Base-by-base conservation (phyloP, 2,888 invertebrate species). In the Tenthredo amoena region DNA sequence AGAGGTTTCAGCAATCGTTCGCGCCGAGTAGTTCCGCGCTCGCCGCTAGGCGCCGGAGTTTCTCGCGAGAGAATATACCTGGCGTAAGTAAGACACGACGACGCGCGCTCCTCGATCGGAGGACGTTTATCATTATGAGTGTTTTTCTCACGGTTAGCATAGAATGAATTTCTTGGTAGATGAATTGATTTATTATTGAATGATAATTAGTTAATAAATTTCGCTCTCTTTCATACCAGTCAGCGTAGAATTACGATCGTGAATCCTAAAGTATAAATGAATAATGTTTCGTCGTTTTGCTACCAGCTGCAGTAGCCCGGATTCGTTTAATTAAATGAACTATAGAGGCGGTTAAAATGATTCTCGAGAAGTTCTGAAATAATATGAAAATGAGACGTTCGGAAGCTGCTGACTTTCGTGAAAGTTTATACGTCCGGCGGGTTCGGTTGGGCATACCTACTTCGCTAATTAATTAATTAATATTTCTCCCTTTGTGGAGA, bases 381-480 rank as follows among this genome's bases (percentile, higher is more conserved):
- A 43, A 74, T 74, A 74, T 43, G 72, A 74, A 74, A 74, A 74
- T 74, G 9, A 74, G 72, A 74, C 72, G 43, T 43, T 21, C 40
- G 43, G 72, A 74, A 43, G 72, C 72, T 74, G 72, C 71, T 43
- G 72, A 74, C 72, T 74, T 74, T 21, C 7, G 21, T n/a, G 21
- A 0, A 40, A 74, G 43, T 43, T 74, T 74, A 43, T 43, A 74
- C n/a, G 72, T 74, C 72, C 40, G 72, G 43, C 10, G 21, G 43
- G 43, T 21, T 15, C 12, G 47, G 47, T 15, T 47, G 12, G 47
- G 47, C 12, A 15, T 58, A 58, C n/a, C 26, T 34, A 68, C 43
- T 74, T 74, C 72, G 43, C 72, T 68, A 68, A 43, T 88, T 88
- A 89, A 90, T 91, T 91, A 88, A 90, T 90, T 89, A 88, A 89